Percentiles rank a stretch among this genome's conserved stretches.
Conservation (phyloP, 2,113 vertebrate species). For the Lates calcarifer region DNA sequence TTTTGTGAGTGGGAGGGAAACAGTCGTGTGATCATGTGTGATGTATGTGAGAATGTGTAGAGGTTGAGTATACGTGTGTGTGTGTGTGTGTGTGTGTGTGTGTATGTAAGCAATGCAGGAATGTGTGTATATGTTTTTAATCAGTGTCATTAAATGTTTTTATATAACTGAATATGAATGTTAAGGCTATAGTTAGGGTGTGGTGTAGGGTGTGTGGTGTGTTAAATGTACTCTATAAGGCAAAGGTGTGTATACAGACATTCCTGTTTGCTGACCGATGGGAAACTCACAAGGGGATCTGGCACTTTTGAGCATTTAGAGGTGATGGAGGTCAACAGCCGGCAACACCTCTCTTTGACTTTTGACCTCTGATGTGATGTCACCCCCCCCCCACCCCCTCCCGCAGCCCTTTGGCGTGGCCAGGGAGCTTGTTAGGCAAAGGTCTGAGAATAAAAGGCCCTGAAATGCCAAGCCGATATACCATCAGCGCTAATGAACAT, state of each 20-base stretch:
- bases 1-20: neutral
- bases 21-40: neutral
- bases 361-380: constrained; percentile 60
- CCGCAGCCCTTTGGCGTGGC: constrained; percentile 25
- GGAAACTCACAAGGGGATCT: constrained; percentile 42
- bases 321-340: constrained; percentile 64
- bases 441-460: constrained; percentile 60
- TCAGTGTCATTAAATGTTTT: neutral
- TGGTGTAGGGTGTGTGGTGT: neutral
- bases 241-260: constrained; percentile 4
- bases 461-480: constrained; percentile 73
- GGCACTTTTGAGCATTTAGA: constrained; percentile 42
- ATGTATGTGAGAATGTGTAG: neutral
- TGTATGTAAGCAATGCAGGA: neutral
- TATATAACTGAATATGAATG: neutral
- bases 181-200: neutral
- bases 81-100: no score
- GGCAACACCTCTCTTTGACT: constrained; percentile 61
- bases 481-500: constrained; percentile 68
- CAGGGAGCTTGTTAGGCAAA: constrained; percentile 69
- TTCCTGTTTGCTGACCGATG: constrained; percentile 54
- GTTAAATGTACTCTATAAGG: neutral
- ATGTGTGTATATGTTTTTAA: neutral
- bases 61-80: neutral
- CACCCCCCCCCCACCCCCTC: constrained; percentile 26